Percentiles rank a stretch among this genome's conserved stretches.
phyloP scores from a whole-genome alignment of 2,113 vertebrate genomes.

The Deroptyus accipitrinus region DNA sequence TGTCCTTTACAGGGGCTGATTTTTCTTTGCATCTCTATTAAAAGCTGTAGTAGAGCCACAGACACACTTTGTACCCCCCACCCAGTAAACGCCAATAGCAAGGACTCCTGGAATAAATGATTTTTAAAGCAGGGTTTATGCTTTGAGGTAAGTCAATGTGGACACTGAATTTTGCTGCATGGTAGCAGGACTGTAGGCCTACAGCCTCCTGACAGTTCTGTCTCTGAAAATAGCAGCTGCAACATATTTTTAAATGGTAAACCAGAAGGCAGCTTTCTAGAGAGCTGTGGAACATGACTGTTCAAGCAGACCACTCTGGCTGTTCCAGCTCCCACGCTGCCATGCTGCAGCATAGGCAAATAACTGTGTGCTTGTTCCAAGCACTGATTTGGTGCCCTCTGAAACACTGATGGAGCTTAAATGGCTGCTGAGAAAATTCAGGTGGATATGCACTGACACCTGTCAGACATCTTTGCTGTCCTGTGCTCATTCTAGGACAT shows the following conservation, averaged over 20 bases:
- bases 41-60: not conserved
- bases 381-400: not conserved
- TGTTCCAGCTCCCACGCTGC: constrained; percentile 42
- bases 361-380: not conserved
- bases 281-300: constrained; percentile 17
- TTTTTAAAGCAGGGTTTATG: not conserved
- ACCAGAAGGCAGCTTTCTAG: constrained; percentile 43
- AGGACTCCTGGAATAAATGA: not conserved
- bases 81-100: rapidly evolving
- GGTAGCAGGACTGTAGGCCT: not conserved
- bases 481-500: not conserved
- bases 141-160: not conserved
- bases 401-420: not conserved
- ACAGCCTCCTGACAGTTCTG: not conserved
- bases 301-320: not conserved
- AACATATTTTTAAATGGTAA: constrained; percentile 10
- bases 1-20: not conserved
- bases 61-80: not conserved
- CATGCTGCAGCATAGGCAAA: not conserved
- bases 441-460: not conserved
- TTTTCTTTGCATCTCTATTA: not conserved
- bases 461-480: not conserved
- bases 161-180: not conserved
- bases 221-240: constrained; percentile 53
- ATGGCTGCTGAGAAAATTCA: not conserved